Percentiles rank a stretch among this genome's conserved stretches.
Evolutionary conservation across 1,140 invertebrate species (phyloP).

Genomic region (Tetragonula clypearis): DNA sequence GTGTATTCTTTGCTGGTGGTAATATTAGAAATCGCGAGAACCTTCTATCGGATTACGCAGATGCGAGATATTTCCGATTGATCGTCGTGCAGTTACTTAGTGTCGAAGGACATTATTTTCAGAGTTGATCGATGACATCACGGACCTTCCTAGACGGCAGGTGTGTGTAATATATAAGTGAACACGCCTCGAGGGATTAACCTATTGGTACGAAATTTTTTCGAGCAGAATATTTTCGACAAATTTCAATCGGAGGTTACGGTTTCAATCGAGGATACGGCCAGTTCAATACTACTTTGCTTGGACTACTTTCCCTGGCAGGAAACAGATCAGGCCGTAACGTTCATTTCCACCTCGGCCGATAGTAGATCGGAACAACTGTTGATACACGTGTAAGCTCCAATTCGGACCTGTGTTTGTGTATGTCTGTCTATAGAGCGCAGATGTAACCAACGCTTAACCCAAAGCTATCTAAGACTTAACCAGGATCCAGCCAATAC

Average conservation of each 20-base stretch:
- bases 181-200: too few species aligned
- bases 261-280: neutral
- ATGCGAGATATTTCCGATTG: too few species aligned
- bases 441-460: conserved; percentile 43
- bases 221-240: too few species aligned
- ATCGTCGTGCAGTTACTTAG: too few species aligned
- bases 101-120: too few species aligned
- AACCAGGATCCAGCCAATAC: conserved; percentile 37
- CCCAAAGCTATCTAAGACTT: conserved; percentile 53
- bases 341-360: neutral
- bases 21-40: too few species aligned
- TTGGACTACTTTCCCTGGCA: neutral
- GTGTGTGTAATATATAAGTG: too few species aligned
- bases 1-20: neutral
- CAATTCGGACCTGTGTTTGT: conserved; percentile 42
- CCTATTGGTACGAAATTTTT: too few species aligned
- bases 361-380: conserved; percentile 22
- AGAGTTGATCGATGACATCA: too few species aligned
- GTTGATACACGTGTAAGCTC: conserved; percentile 47
- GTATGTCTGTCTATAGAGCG: conserved; percentile 16
- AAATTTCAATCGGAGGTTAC: neutral
- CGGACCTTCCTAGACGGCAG: too few species aligned
- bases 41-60: too few species aligned
- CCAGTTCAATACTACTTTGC: too few species aligned
- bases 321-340: neutral